Evolutionary conservation across 53 echinoderm and acorn worm genomes (phyloP), one percentile per base, ranked within the genome.

Genomic region (Stichopus horrens): DNA sequence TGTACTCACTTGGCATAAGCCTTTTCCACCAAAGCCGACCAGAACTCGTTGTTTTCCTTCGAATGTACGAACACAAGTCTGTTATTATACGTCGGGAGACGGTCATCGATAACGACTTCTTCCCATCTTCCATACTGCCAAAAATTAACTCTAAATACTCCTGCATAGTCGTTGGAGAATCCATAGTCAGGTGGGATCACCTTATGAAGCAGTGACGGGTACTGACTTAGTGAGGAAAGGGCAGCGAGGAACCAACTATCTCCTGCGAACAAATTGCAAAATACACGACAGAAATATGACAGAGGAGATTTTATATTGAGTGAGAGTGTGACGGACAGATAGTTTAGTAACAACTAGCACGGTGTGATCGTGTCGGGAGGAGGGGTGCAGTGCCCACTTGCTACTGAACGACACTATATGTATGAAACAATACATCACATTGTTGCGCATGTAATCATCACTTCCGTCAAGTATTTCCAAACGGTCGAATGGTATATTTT

Each of bases 171-270:
- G 14, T 68, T 21, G 53, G 82, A 59, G 74, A 96, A 96, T 83
- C 76, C 77, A 89, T 96, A 94, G 74, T 96, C 93, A 52, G 76
- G 54, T 23, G 94, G 92, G 23, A 89, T 65, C 5, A 96, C 96
- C 57, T 88, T 91, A 77, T 96, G 55, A 53, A 94, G 91, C 22
- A 96, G 94, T 73, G 94, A 83, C 76, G 93, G 87, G 55, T 96
- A 90, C 86, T 94, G 90, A 52, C 94, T 94, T 18, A 96, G 92
- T 23, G 91, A 89, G 21, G 96, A 94, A 37, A 89, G 77, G 60
- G 96, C 96, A 56, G 96, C 96, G 20, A 96, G 88, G 88, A 96
- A 96, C 96, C 94, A 96, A 75, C 94, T 93, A 87, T 96, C 94
- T 93, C 96, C 96, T 96, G 37, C 37, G 37, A 37, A 37, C 37